Percentiles rank a stretch among this genome's conserved stretches.
These are phyloP conservation scores for Anneissia japonica DNA, from an alignment of 35 echinoderm and acorn worm genomes.

Conservation along the genomic window DNA sequence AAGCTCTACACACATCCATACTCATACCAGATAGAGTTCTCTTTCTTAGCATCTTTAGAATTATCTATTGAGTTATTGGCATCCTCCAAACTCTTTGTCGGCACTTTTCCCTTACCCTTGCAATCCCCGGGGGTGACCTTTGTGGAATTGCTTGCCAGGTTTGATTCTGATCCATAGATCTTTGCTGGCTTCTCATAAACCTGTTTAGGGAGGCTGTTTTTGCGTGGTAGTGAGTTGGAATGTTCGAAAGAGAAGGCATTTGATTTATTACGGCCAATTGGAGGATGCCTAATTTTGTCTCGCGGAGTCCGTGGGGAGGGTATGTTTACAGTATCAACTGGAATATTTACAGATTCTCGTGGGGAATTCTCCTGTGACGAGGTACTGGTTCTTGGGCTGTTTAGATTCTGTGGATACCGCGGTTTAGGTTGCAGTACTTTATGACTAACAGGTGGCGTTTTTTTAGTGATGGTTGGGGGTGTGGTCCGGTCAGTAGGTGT, in stretches of 20 bases:
- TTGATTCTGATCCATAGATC: background rate
- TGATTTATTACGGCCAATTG: background rate
- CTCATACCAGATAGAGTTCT: conserved; percentile 99
- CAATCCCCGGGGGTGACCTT: background rate
- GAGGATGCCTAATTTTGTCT: background rate
- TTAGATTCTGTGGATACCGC: conserved; percentile 18
- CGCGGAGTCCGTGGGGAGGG: background rate
- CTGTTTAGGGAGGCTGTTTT: background rate
- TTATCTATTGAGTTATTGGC: background rate
- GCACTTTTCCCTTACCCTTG: conserved; percentile 5
- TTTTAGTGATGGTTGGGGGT: conserved; percentile 18
- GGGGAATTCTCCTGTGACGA: background rate
- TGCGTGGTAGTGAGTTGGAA: background rate
- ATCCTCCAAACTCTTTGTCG: background rate
- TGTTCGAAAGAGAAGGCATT: background rate
- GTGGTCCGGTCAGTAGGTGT: background rate
- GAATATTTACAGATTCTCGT: background rate
- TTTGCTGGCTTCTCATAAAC: background rate
- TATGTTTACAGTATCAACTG: background rate
- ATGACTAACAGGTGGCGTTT: background rate
- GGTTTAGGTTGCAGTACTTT: conserved; percentile 52
- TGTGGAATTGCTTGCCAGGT: background rate
- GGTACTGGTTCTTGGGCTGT: background rate
- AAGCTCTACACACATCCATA: conserved; percentile 83
- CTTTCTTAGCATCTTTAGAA: conserved; percentile 39